Base-by-base conservation (phyloP, 2,888 invertebrate species). In the Parnassius apollo region DNA sequence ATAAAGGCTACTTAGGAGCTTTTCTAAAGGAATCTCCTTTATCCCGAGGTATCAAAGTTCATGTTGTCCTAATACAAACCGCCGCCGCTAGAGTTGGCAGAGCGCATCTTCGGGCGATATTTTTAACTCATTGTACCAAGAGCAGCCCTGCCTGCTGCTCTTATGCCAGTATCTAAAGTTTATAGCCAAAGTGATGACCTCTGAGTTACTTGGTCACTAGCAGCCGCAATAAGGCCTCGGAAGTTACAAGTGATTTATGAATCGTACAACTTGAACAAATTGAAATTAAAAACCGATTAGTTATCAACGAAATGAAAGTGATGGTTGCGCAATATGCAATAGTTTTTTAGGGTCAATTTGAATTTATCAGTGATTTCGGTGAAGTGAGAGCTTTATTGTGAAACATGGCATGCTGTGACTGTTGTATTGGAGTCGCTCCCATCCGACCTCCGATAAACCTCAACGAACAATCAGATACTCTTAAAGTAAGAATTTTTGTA, bases 391-490 rank as follows among this genome's bases (percentile, higher is more conserved):
- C 64, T 45, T 59, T 59, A 73, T 69, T 70, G 67, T 74, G 65
- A 82, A 66, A 52, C 72, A 94, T 94, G 94, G 89, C 93, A 74
- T 94, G 94, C 83, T 95, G 95, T 84, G 85, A 87, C 71, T 94
- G 95, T 83, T 95, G 95, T 84, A 92, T 93, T 75, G 93, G 93
- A 73, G 94, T 94, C 66, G 92, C 94, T 73, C 95, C 95, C 64
- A 94, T 97, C 72, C 93, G 95, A 76, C 93, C 95, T 69, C 97
- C 97, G 68, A 95, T 97, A 80, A 95, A 95, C 83, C 89, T 96
- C 71, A 93, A 81, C 77, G 95, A 94, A 74, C 91, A 91, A 76
- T 96, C 97, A 67, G 96, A 96, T 75, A 86, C 94, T 68, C 89
- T 96, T 69, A 96, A 95, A 94, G 96, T 96, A 92, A 94, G 93